These are phyloP conservation scores for Spea bombifrons DNA, from an alignment of 2,113 vertebrate genomes.

Conservation along the genomic window DNA sequence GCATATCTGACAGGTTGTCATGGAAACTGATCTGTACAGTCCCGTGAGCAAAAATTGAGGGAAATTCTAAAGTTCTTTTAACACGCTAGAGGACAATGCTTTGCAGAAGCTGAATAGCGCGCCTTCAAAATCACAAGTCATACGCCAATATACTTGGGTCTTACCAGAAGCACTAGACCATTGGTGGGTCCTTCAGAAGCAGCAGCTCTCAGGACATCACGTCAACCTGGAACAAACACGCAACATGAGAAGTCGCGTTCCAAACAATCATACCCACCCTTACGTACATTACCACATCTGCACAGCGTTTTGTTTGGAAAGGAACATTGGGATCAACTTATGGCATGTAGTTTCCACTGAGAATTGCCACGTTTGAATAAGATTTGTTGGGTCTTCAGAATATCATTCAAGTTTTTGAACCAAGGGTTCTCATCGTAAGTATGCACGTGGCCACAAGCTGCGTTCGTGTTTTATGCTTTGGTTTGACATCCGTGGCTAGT, in stretches of 20 bases:
- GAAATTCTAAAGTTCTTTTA: too few species aligned
- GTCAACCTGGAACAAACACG: constrained; percentile 62
- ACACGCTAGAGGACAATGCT: too few species aligned
- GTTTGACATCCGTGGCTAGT: constrained; percentile 55
- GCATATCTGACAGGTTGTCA: too few species aligned
- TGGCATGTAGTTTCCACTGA: constrained; percentile 70
- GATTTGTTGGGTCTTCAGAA: constrained; percentile 68
- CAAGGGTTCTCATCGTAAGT: constrained; percentile 62
- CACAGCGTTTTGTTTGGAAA: constrained; percentile 37
- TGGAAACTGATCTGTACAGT: too few species aligned
- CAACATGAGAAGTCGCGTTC: neutral
- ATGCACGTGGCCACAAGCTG: constrained; percentile 69
- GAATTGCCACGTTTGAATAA: constrained; percentile 66
- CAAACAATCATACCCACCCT: neutral
- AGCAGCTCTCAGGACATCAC: neutral
- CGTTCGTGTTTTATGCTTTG: constrained; percentile 65
- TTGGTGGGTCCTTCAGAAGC: neutral
- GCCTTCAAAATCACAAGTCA: too few species aligned
- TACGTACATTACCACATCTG: neutral
- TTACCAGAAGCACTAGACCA: too few species aligned
- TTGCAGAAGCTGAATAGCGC: too few species aligned
- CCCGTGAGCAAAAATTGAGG: too few species aligned
- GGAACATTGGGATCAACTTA: constrained; percentile 66
- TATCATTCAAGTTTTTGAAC: constrained; percentile 74
- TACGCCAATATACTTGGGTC: too few species aligned